Percentiles rank a stretch among this genome's conserved stretches.
These are phyloP conservation scores for Drosophila acutilabella DNA, from an alignment of 2,888 invertebrate genomes.

Conservation along the genomic window DNA sequence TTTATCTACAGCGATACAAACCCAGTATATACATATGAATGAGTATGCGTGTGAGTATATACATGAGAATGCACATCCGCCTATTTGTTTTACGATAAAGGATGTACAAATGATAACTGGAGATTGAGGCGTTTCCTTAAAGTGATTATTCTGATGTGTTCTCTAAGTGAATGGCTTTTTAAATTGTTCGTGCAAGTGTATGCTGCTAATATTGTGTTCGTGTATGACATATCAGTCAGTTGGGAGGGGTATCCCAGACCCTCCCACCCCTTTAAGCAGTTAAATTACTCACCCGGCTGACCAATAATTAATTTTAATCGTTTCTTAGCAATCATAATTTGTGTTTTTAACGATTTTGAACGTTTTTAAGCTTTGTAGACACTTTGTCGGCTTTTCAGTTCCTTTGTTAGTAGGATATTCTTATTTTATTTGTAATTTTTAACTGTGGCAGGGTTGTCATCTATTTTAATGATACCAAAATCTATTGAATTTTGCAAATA, in stretches of 20 bases:
- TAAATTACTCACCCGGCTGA: slow-evolving; percentile 14
- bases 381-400: no score
- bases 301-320: neutral
- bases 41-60: slow-evolving; percentile 15
- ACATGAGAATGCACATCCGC: slow-evolving; percentile 14
- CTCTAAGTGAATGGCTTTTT: neutral
- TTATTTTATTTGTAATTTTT: neutral
- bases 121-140: neutral
- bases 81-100: slow-evolving; percentile 13
- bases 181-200: neutral
- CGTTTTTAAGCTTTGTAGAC: neutral
- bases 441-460: slow-evolving; percentile 1
- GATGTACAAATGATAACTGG: neutral
- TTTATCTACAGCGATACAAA: slow-evolving; percentile 15
- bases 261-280: slow-evolving; percentile 7
- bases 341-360: neutral
- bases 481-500: neutral
- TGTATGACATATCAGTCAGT: neutral
- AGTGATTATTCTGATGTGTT: neutral
- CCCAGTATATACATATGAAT: slow-evolving; percentile 13
- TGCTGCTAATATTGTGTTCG: slow-evolving; percentile 1
- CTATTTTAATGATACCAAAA: no score
- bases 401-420: no score
- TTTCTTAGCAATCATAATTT: neutral
- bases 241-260: slow-evolving; percentile 6